Evolutionary conservation across 2,797 vertebrate genomes (phyloP).

Genomic region (Ctenopoma kingsleyae): DNA sequence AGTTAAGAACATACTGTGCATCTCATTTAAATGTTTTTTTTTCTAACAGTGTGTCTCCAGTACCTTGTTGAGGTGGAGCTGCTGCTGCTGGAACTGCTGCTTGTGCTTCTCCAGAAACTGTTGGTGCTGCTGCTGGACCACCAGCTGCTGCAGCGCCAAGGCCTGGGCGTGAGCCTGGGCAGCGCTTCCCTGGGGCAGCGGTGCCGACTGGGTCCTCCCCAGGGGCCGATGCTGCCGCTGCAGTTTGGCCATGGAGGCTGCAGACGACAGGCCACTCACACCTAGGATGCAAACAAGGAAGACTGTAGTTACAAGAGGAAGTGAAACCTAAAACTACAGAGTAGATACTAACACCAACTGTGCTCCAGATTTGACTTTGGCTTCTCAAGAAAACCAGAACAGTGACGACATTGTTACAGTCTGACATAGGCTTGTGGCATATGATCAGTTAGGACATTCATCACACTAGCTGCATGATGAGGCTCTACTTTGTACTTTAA

Average conservation of each 20-base stretch:
- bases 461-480: constrained; percentile 4
- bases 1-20: background rate
- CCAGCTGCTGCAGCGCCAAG: constrained; percentile 91
- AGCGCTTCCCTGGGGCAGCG: constrained; percentile 90
- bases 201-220: constrained; percentile 96
- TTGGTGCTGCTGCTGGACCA: constrained; percentile 97
- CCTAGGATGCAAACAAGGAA: constrained; percentile 74
- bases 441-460: constrained; percentile 20
- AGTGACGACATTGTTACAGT: constrained; percentile 25
- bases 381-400: constrained; percentile 24
- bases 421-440: constrained; percentile 2
- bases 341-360: background rate
- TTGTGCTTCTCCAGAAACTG: constrained; percentile 99
- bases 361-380: background rate
- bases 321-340: background rate
- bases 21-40: too few species aligned
- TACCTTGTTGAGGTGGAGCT: constrained; percentile 96
- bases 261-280: constrained; percentile 89
- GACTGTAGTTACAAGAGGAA: background rate
- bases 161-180: constrained; percentile 90
- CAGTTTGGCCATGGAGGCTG: constrained; percentile 93
- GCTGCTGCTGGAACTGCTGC: constrained; percentile 97
- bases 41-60: background rate
- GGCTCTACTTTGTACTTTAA: background rate
- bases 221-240: constrained; percentile 94